Conservation (phyloP, 1,140 invertebrate species). For the Tetramorium alpestre region DNA sequence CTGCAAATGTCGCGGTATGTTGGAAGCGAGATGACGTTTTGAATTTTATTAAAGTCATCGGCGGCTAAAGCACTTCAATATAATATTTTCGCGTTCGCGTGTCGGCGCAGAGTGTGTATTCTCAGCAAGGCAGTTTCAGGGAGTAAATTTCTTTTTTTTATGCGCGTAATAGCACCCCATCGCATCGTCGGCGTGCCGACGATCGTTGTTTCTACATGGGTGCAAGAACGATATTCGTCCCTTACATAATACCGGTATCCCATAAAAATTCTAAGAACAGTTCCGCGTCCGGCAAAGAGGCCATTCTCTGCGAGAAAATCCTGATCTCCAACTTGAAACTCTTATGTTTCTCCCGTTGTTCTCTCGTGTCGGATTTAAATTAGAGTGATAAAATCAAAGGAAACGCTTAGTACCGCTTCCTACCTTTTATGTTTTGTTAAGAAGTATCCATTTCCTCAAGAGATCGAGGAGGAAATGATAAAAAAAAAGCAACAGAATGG, state of each 20-base stretch:
- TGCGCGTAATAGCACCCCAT: slow-evolving; percentile 15
- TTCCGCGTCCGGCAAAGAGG: slow-evolving; percentile 35
- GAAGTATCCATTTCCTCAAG: not conserved
- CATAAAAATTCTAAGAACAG: slow-evolving; percentile 64
- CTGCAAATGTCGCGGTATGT: slow-evolving; percentile 9
- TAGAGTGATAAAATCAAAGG: not conserved
- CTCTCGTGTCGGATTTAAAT: slow-evolving; percentile 28
- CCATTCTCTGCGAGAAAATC: slow-evolving; percentile 25
- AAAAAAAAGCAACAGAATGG: not conserved
- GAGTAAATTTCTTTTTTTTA: slow-evolving; percentile 17
- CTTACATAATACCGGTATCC: slow-evolving; percentile 12
- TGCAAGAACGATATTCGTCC: slow-evolving; percentile 1
- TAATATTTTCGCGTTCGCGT: slow-evolving; percentile 58
- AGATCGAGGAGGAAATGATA: too few relatives aligned
- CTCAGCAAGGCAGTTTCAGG: not conserved
- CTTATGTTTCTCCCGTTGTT: not conserved
- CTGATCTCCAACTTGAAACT: not conserved
- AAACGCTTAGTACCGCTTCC: not conserved
- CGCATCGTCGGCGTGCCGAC: not conserved
- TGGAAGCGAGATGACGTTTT: not conserved
- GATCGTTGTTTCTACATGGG: not conserved
- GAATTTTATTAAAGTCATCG: slow-evolving; percentile 50
- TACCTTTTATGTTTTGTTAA: not conserved
- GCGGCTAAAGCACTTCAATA: slow-evolving; percentile 28
- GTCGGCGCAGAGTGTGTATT: not conserved